A percentile compares a stretch with the other conserved stretches of the same genome.
phyloP scores from a whole-genome alignment of 2,888 invertebrate genomes.

The Microchrysa polita region DNA sequence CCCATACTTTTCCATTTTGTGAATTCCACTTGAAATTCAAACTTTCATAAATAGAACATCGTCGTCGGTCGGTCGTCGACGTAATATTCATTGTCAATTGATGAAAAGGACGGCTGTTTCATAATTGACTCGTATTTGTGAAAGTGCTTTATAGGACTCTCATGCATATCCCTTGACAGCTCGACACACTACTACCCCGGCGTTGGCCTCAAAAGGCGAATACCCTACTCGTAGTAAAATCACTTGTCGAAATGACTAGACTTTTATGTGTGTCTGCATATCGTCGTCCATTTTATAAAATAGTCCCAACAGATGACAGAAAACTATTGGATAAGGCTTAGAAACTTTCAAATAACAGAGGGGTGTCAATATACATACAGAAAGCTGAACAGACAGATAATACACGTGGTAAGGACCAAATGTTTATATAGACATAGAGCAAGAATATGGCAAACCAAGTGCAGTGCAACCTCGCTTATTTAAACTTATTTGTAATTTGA shows the following conservation, averaged over 20 bases:
- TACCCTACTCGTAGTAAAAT: not conserved
- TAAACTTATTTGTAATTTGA: too few species aligned
- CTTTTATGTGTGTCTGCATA: not conserved
- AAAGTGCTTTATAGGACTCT: conserved; percentile 9
- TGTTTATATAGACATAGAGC: not conserved
- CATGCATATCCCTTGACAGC: too few species aligned
- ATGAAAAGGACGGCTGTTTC: conserved; percentile 28
- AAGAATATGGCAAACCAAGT: too few species aligned
- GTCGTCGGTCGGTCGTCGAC: too few species aligned
- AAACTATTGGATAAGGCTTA: not conserved
- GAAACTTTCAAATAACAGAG: not conserved
- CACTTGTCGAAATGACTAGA: conserved; percentile 22
- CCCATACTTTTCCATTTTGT: not conserved
- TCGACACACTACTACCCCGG: not conserved
- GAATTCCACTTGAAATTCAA: conserved; percentile 8
- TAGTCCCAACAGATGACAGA: conserved; percentile 26
- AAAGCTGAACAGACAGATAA: too few species aligned
- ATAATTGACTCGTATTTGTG: conserved; percentile 25
- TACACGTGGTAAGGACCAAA: not conserved
- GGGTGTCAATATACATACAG: not conserved
- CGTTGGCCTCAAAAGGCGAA: not conserved
- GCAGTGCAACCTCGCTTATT: too few species aligned
- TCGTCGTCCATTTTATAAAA: conserved; percentile 8
- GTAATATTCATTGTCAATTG: conserved; percentile 41
- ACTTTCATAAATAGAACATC: not conserved